Percentiles rank a stretch among this genome's conserved stretches.
Conservation (phyloP, 2,888 invertebrate species). For the Stratiomys singularior region DNA sequence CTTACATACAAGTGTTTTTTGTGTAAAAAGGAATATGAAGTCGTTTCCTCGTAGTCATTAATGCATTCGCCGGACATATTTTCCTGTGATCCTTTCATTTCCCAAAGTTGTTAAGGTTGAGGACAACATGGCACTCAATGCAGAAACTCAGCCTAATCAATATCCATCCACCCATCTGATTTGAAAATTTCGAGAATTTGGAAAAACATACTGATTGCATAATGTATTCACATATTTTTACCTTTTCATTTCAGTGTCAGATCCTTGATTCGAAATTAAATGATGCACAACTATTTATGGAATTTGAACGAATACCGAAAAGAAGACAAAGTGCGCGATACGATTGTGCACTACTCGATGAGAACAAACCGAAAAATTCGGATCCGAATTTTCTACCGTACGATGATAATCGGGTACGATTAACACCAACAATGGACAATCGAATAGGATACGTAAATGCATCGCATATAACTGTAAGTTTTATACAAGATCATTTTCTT, state of each 20-base stretch:
- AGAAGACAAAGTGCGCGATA: constrained; percentile 76
- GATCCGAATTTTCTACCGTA: constrained; percentile 81
- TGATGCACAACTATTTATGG: constrained; percentile 80
- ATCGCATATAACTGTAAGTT: constrained; percentile 82
- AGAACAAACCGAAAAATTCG: constrained; percentile 69
- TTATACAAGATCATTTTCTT: neutral
- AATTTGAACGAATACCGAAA: constrained; percentile 87
- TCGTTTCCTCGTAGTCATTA: too few relatives aligned
- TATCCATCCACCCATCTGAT: too few relatives aligned
- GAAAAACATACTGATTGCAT: too few relatives aligned
- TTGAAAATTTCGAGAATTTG: too few relatives aligned
- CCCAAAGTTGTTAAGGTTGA: too few relatives aligned
- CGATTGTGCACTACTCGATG: constrained; percentile 77
- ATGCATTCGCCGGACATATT: too few relatives aligned
- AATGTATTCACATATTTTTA: too few relatives aligned
- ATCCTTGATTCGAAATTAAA: constrained; percentile 75
- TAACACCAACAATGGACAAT: constrained; percentile 85
- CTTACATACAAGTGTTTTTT: too few relatives aligned
- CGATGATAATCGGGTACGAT: constrained; percentile 86
- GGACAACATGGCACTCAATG: neutral
- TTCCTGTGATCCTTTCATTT: too few relatives aligned
- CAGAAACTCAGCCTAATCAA: too few relatives aligned
- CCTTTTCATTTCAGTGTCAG: constrained; percentile 69
- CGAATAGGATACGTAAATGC: constrained; percentile 93
- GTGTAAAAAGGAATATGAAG: too few relatives aligned